phyloP scores from a whole-genome alignment of 2,113 vertebrate genomes.

The Laterallus jamaicensis region DNA sequence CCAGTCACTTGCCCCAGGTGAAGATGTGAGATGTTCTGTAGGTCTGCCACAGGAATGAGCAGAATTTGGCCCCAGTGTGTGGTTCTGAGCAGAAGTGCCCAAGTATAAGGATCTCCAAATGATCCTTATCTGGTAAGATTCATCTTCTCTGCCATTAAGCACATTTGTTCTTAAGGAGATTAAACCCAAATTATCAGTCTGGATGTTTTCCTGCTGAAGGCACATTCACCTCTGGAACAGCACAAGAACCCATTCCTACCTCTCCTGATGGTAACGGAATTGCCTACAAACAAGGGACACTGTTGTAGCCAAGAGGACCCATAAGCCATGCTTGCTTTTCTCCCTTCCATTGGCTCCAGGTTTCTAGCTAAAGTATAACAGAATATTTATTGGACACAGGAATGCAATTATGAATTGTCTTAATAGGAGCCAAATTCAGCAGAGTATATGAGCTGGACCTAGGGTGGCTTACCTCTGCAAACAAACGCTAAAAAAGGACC shows the following conservation, averaged over 20 bases:
- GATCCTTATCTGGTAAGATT: not conserved
- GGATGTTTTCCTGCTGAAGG: not conserved
- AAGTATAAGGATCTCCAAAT: not conserved
- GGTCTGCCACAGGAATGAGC: not conserved
- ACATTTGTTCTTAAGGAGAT: not conserved
- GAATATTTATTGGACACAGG: not conserved
- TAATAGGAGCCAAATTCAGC: not conserved
- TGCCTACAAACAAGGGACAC: not conserved
- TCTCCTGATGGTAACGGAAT: not conserved
- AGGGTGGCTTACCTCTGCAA: not conserved
- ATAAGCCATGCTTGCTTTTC: not conserved
- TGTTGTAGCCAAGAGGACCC: not conserved
- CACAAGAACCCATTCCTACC: not conserved
- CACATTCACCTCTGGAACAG: not conserved
- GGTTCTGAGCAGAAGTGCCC: not conserved
- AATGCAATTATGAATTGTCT: not conserved
- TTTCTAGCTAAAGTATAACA: not conserved
- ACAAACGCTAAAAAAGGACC: not conserved
- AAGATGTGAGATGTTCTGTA: not conserved
- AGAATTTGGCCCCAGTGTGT: not conserved
- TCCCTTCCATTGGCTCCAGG: not conserved
- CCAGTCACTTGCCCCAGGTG: not conserved
- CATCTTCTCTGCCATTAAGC: not conserved
- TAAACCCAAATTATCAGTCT: not conserved
- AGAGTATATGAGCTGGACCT: not conserved